A percentile compares a stretch with the other conserved stretches of the same genome.
phyloP scores from a whole-genome alignment of 2,113 vertebrate genomes.

The Brienomyrus longianalis region DNA sequence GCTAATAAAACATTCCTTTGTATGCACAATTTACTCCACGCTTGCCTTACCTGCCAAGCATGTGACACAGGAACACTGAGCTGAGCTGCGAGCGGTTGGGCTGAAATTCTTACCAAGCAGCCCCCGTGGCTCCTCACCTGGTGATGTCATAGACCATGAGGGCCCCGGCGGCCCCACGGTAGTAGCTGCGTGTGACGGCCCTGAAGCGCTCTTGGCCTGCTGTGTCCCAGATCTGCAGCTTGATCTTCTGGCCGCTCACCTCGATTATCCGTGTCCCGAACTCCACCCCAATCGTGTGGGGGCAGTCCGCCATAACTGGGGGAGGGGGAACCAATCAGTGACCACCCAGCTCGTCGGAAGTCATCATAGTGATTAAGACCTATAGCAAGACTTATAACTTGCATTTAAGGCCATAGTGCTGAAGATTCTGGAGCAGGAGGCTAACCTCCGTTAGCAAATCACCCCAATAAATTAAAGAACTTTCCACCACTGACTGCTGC shows the following conservation, averaged over 20 bases:
- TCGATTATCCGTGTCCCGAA: slow-evolving; percentile 98
- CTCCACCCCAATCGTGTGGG: slow-evolving; percentile 97
- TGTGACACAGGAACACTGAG: background rate
- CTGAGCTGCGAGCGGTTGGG: background rate
- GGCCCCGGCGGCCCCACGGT: slow-evolving; percentile 91
- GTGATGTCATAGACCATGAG: slow-evolving; percentile 99
- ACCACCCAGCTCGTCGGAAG: background rate
- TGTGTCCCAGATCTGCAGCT: slow-evolving; percentile 99
- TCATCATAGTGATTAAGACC: background rate
- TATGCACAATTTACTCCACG: background rate
- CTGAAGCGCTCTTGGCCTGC: slow-evolving; percentile 96
- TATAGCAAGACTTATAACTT: background rate
- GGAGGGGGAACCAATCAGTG: background rate
- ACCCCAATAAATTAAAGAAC: background rate
- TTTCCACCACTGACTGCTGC: background rate
- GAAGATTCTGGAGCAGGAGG: background rate
- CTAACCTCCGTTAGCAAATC: background rate
- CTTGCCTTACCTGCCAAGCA: background rate
- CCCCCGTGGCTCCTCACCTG: slow-evolving; percentile 61
- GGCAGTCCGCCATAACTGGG: slow-evolving; percentile 97
- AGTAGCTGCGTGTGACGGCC: slow-evolving; percentile 96
- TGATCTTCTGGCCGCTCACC: slow-evolving; percentile 99
- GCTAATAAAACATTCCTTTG: background rate
- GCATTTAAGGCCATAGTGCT: background rate
- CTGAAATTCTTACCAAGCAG: background rate